A percentile compares a stretch with the other conserved stretches of the same genome.
These are phyloP conservation scores for Paratilapia polleni DNA, from an alignment of 2,113 vertebrate genomes.

Conservation along the genomic window DNA sequence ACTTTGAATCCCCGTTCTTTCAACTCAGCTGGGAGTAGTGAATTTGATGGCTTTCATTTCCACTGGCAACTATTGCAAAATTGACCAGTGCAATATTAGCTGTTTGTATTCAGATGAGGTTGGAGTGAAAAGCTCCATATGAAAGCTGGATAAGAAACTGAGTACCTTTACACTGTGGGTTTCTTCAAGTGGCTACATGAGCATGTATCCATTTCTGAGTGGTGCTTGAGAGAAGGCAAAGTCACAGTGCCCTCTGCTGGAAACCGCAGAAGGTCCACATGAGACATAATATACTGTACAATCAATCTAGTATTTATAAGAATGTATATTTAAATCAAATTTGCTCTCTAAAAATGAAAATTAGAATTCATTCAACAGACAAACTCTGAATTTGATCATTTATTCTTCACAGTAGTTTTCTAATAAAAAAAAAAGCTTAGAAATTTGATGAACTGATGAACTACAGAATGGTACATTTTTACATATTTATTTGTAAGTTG, in stretches of 20 bases:
- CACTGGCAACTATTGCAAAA: neutral
- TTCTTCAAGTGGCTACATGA: neutral
- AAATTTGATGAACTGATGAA: too few relatives aligned
- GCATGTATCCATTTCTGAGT: neutral
- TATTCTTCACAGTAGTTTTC: neutral
- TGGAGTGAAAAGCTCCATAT: neutral
- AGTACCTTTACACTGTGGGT: neutral
- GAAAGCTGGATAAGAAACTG: neutral
- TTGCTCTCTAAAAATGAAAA: neutral
- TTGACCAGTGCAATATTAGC: neutral
- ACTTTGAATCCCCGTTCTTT: slow-evolving; percentile 35
- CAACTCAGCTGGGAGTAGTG: neutral
- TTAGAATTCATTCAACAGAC: neutral
- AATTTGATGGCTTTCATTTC: slow-evolving; percentile 15
- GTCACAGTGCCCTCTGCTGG: slow-evolving; percentile 62
- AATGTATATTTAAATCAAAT: neutral
- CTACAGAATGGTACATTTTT: too few relatives aligned
- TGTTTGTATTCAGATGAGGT: neutral
- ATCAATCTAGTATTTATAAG: neutral
- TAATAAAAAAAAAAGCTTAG: neutral
- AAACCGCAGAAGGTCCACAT: neutral
- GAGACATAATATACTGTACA: neutral
- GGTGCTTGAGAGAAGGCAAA: neutral
- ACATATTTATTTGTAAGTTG: too few relatives aligned
- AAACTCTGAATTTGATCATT: neutral